Percentiles rank a stretch among this genome's conserved stretches.
Conservation (phyloP, 2,113 vertebrate species). For the Cathartes aura region DNA sequence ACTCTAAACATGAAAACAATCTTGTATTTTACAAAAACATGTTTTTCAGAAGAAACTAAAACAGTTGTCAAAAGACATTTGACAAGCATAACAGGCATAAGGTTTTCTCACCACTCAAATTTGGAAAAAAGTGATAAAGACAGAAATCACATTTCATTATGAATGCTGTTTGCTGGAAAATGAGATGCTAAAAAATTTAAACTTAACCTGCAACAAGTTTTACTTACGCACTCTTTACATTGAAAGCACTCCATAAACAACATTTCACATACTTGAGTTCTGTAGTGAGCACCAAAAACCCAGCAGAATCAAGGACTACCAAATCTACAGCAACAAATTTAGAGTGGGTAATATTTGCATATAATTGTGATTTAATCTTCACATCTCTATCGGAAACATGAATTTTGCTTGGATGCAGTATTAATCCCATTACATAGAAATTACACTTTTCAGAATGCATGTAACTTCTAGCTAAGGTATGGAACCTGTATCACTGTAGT, state of each 20-base stretch:
- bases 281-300: not conserved
- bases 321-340: not conserved
- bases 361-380: not conserved
- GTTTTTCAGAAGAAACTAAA: not conserved
- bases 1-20: not conserved
- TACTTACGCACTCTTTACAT: not conserved
- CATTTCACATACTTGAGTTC: not conserved
- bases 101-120: not conserved
- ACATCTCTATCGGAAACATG: not conserved
- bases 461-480: not conserved
- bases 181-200: not conserved
- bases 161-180: not conserved
- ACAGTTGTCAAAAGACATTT: not conserved
- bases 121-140: not conserved
- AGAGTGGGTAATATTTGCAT: not conserved
- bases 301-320: not conserved
- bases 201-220: not conserved
- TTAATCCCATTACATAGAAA: not conserved
- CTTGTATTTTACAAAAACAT: not conserved
- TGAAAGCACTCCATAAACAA: not conserved
- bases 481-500: not conserved
- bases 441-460: not conserved
- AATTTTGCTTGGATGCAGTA: not conserved
- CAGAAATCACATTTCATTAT: not conserved
- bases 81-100: not conserved